Conservation (phyloP, 2,113 vertebrate genomes). For the Bubo blakistoni region DNA sequence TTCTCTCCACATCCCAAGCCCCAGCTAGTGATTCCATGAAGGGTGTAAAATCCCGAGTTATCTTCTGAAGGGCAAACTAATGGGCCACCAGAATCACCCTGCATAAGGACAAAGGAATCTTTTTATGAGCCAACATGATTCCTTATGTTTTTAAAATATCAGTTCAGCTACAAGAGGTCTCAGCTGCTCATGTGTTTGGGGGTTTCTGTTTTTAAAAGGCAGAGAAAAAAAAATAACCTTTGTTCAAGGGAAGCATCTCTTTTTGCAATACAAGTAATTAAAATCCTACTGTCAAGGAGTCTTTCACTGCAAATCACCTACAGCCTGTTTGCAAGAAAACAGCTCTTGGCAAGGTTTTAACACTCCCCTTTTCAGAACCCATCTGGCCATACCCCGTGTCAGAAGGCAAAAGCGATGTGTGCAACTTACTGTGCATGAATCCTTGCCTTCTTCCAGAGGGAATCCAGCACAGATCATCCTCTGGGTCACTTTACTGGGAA, state of each 20-base stretch:
- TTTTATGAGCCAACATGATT: neutral
- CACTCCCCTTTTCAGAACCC: neutral
- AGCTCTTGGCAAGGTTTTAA: neutral
- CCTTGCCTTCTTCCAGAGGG: constrained; percentile 10
- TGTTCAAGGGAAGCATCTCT: neutral
- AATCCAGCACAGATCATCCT: constrained; percentile 62
- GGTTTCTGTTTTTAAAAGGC: neutral
- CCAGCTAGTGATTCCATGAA: constrained; percentile 63
- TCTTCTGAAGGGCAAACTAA: constrained; percentile 59
- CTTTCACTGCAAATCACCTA: neutral
- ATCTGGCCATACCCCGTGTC: neutral
- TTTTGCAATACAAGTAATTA: neutral
- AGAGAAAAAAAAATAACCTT: neutral
- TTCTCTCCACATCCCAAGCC: constrained; percentile 42
- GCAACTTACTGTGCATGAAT: constrained; percentile 50
- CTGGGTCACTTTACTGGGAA: constrained; percentile 4
- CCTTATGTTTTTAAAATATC: neutral
- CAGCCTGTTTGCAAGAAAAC: neutral
- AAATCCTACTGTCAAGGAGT: neutral
- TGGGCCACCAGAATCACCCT: constrained; percentile 60
- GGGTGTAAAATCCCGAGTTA: neutral
- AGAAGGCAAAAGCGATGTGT: neutral
- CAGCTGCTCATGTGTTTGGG: neutral
- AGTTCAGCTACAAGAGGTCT: neutral
- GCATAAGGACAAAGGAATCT: neutral